phyloP scores from a whole-genome alignment of 2,888 invertebrate species.

The Imbricaverruca yamaguchii region DNA sequence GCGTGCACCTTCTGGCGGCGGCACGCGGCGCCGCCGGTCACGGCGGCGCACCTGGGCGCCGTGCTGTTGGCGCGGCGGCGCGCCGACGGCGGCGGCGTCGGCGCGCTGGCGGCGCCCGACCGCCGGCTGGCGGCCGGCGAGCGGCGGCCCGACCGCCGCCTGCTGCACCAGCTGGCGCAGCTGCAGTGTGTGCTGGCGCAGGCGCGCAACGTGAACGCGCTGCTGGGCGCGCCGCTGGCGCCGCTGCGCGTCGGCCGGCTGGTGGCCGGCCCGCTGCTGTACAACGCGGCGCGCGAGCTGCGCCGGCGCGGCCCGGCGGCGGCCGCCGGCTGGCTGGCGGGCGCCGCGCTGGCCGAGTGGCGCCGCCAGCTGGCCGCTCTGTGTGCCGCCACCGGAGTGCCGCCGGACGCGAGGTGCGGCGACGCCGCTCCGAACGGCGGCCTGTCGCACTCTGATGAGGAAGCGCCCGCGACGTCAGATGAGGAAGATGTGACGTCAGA shows the following conservation, averaged over 20 bases:
- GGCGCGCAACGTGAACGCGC: not conserved
- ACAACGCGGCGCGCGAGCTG: not conserved
- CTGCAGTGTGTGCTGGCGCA: constrained; percentile 6
- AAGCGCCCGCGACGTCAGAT: no score
- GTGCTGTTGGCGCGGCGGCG: not conserved
- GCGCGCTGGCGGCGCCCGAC: not conserved
- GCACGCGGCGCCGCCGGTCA: not conserved
- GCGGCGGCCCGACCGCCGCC: not conserved
- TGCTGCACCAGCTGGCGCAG: constrained; percentile 11
- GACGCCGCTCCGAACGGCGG: no score
- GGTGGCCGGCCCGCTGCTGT: not conserved
- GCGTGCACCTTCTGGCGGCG: not conserved
- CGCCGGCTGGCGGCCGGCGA: not conserved
- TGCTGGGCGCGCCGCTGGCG: not conserved
- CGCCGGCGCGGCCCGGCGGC: constrained; percentile 45
- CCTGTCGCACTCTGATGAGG: no score
- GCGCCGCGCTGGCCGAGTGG: constrained; percentile 47
- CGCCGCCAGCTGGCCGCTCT: not conserved
- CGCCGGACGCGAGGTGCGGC: not conserved
- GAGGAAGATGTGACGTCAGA: no score
- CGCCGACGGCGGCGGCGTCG: no score
- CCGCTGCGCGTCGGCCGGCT: not conserved
- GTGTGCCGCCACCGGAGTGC: not conserved
- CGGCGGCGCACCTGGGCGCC: not conserved
- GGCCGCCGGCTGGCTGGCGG: constrained; percentile 52